Base-by-base conservation (phyloP, 2,888 invertebrate genomes). In the Acrocera orbiculus region DNA sequence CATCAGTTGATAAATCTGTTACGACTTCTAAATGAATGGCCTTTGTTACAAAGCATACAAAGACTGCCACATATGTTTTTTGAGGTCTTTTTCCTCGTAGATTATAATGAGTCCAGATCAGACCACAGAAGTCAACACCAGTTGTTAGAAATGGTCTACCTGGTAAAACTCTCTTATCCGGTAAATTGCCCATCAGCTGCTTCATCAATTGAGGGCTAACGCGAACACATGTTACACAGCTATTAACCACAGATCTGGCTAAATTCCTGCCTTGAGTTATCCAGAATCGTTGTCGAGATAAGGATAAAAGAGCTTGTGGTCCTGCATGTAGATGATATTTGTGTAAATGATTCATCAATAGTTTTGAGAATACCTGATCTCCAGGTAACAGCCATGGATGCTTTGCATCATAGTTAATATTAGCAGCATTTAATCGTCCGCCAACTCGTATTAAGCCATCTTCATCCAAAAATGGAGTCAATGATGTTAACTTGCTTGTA, bases 371-470 rank as follows among this genome's bases (percentile, higher is more conserved):
- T 9, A 13, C 25, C 24, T 40, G 32, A 14, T 36, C 28, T 8
- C 41, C 30, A n/a, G 48, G 47, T 16, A 51, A 13, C 4, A 50
- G 22, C 8, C 47, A 41, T 3, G 43, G 46, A 40, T 45, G 44
- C 17, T 44, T 46, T 26, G 39, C 41, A 16, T 41, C 38, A 22
- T 32, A 38, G 7, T 27, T 23, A 1, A 20, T 24, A 10, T 35
- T 17, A 2, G 26, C 35, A 17, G 16, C 3, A 4, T 27, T 16
- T 19, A 30, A 13, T 7, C 19, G n/a, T 16, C 29, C 37, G 30
- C 40, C 38, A 11, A 40, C 37, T 27, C 36, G 22, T 4, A 22
- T 8, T 22, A 22, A 7, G 4, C 8, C 22, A 22, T 7, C 9
- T n/a, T 22, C 22, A 22, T 22, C 22, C 10, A 22, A 22, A n/a